Evolutionary conservation across 1,140 invertebrate genomes (phyloP).

Genomic region (Tetragnatha versicolor): DNA sequence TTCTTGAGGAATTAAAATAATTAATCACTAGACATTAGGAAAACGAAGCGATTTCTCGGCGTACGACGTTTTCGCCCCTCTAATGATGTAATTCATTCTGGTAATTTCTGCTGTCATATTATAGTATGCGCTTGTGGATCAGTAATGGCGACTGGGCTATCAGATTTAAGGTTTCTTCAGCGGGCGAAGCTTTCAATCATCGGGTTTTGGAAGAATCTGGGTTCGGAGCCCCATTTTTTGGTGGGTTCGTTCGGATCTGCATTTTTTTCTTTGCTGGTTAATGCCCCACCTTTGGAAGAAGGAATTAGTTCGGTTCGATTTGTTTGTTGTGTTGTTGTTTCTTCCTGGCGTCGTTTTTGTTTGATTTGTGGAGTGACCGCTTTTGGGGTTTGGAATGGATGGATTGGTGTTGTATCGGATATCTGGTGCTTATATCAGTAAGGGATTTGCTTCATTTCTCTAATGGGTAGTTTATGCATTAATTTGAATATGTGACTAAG

Average conservation of each 20-base stretch:
- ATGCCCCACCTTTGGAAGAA: too few relatives aligned
- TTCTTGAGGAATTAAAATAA: slow-evolving; percentile 51
- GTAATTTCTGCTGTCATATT: slow-evolving; percentile 55
- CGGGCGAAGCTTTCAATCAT: slow-evolving; percentile 43
- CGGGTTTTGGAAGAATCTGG: neutral
- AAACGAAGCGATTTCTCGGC: slow-evolving; percentile 47
- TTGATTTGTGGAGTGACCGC: too few relatives aligned
- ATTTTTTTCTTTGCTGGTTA: too few relatives aligned
- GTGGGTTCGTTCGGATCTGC: slow-evolving; percentile 1
- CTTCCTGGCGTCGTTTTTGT: too few relatives aligned
- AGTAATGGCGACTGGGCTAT: slow-evolving; percentile 36
- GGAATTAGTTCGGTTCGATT: too few relatives aligned
- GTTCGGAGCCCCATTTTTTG: neutral
- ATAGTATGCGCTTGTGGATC: slow-evolving; percentile 36
- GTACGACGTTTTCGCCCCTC: slow-evolving; percentile 41
- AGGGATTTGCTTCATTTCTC: too few relatives aligned
- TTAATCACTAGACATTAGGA: slow-evolving; percentile 55
- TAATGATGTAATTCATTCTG: slow-evolving; percentile 52
- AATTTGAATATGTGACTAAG: too few relatives aligned
- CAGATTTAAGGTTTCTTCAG: slow-evolving; percentile 29
- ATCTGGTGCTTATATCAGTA: too few relatives aligned
- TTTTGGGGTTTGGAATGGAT: too few relatives aligned
- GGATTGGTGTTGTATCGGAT: too few relatives aligned
- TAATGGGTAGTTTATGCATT: too few relatives aligned
- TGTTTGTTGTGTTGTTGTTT: too few relatives aligned